Evolutionary conservation across 2,113 vertebrate species (phyloP).

Genomic region (Enhydra lutris): DNA sequence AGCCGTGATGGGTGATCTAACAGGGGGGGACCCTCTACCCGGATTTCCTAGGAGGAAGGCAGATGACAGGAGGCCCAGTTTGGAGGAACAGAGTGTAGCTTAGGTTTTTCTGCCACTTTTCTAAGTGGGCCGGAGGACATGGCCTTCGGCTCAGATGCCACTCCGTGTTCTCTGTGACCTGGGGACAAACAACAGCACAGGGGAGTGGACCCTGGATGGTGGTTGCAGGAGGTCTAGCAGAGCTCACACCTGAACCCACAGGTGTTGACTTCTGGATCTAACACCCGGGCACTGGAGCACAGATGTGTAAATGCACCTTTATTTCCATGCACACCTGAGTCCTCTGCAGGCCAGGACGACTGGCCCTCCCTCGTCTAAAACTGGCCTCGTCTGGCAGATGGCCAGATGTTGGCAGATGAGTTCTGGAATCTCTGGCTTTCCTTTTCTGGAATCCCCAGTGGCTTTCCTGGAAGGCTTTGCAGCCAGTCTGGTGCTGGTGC

Average conservation of each 20-base stretch:
- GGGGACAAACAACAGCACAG: neutral
- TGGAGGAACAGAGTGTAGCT: neutral
- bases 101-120: neutral
- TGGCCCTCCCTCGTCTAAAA: neutral
- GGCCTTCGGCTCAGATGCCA: neutral
- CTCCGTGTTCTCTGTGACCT: neutral
- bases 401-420: neutral
- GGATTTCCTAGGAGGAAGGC: neutral
- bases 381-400: no score
- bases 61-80: neutral
- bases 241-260: neutral
- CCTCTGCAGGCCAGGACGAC: neutral
- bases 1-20: neutral
- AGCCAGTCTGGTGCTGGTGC: neutral
- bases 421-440: neutral
- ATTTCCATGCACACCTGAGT: accelerated
- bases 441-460: neutral
- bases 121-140: neutral
- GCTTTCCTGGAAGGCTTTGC: neutral
- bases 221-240: accelerated
- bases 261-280: neutral
- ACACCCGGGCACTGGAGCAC: neutral
- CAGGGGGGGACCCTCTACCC: neutral
- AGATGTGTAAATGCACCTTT: neutral
- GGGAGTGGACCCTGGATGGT: neutral